Evolutionary conservation across 2,113 vertebrate genomes (phyloP), one percentile per base, ranked within the genome.

Genomic region (Psilopsiagon aymara): DNA sequence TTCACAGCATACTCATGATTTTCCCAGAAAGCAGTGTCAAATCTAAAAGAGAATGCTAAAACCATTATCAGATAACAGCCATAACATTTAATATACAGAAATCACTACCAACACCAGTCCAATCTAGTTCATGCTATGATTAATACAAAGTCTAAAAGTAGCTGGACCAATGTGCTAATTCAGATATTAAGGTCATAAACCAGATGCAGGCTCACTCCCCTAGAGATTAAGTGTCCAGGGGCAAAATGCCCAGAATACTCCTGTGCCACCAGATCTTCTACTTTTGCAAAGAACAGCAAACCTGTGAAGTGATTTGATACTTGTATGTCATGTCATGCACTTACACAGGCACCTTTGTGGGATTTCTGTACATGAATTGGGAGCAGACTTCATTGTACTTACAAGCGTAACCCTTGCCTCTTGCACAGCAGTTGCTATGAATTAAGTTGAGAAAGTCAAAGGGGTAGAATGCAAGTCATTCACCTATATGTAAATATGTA

Each of bases 381-480:
- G 35, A 86, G 19, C 49, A 95, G 31, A 17, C 31, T 44, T 59
- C 44, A 19, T 73, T 59, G 73, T 62, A 92, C 90, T 92, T 85
- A 96, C 60, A 96, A 82, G 88, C 35, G 13, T 1, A 90, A 68
- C 88, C 69, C 88, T 60, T 81, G 86, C 90, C 77, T 79, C 86
- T 92, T 1, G 16, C 95, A 91, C 88, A 96, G 94, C 94, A 95
- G 73, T 92, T 96, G 95, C 94, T 94, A 88, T 94, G 90, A 97
- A 94, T 88, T 89, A 95, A 90, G 70, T 27, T 90, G 69, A 80
- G 82, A 90, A 93, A 94, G 79, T 76, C 76, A 88, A 92, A 97
- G 43, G 35, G n/a, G n/a, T 55, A 83, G 51, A 83, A 94, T 20
- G 51, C 43, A 80, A 88, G 85, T 70, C 11, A 0, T 68, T 93